Evolutionary conservation across 2,888 invertebrate species (phyloP).

Genomic region (Hipparchia semele): DNA sequence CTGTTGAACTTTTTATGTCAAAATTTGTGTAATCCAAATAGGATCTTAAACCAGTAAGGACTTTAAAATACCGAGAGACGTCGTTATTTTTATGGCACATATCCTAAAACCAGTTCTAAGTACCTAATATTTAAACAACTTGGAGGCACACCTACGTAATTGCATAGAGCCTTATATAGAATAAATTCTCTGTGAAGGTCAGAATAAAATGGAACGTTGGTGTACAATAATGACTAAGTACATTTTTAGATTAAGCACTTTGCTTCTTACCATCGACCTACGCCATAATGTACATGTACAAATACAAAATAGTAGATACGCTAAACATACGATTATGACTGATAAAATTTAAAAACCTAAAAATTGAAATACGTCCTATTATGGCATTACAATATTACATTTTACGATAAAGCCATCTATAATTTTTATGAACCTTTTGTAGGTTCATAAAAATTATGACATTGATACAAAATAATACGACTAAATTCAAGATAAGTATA

Average conservation of each 20-base stretch:
- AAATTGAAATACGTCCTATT: neutral
- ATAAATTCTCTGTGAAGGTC: conserved; percentile 21
- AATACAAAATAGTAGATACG: no score
- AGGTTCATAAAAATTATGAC: neutral
- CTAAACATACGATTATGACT: no score
- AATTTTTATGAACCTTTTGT: no score
- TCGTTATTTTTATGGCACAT: conserved; percentile 1
- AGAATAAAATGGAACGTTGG: conserved; percentile 17
- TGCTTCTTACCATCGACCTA: neutral
- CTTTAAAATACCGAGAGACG: neutral
- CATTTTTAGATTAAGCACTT: neutral
- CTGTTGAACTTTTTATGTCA: neutral
- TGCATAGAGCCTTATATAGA: conserved; percentile 22
- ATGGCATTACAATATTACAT: neutral
- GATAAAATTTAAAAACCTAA: neutral
- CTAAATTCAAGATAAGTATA: no score
- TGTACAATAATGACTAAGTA: conserved; percentile 21
- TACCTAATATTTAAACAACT: neutral
- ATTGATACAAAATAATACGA: no score
- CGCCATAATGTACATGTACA: neutral
- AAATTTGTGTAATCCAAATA: neutral
- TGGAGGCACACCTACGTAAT: conserved; percentile 21
- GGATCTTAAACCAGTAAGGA: neutral
- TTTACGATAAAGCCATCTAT: no score
- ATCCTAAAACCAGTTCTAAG: conserved; percentile 1